Evolutionary conservation across 1,140 invertebrate species (phyloP).

Genomic region (Nautilus pompilius): DNA sequence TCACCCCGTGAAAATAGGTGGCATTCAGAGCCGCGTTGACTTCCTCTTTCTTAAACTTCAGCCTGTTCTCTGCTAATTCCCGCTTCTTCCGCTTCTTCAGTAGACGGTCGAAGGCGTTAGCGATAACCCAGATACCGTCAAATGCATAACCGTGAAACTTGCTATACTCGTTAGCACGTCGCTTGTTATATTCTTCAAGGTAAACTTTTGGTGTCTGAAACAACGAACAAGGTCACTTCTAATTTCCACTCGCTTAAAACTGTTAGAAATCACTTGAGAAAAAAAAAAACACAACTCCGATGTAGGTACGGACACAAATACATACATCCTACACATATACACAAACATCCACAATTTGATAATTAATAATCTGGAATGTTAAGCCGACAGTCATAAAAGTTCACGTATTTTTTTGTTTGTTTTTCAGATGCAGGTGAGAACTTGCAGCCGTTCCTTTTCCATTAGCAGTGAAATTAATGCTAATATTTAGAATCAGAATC

Average conservation of each 20-base stretch:
- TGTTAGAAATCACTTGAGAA: background rate
- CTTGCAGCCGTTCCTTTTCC: too few relatives aligned
- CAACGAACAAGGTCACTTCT: too few relatives aligned
- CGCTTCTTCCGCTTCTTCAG: conserved; percentile 9
- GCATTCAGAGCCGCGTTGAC: conserved; percentile 85
- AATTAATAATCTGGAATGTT: too few relatives aligned
- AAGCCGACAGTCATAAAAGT: too few relatives aligned
- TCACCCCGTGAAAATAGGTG: conserved; percentile 90
- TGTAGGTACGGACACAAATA: background rate
- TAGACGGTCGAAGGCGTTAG: conserved; percentile 53
- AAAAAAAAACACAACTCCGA: background rate
- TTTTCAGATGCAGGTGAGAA: too few relatives aligned
- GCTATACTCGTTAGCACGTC: conserved; percentile 79
- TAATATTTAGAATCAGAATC: too few relatives aligned
- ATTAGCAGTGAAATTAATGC: too few relatives aligned
- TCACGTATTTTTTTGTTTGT: too few relatives aligned
- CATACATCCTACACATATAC: too few relatives aligned
- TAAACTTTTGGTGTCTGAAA: conserved; percentile 85
- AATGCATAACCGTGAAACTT: conserved; percentile 96
- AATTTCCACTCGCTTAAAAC: too few relatives aligned
- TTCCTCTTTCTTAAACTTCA: conserved; percentile 80
- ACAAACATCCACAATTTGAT: too few relatives aligned
- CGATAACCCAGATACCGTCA: conserved; percentile 95
- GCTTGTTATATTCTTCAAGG: conserved; percentile 75
- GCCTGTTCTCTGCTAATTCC: conserved; percentile 62